phyloP scores from a whole-genome alignment of 2,888 invertebrate species.

The Hetaerina titia region DNA sequence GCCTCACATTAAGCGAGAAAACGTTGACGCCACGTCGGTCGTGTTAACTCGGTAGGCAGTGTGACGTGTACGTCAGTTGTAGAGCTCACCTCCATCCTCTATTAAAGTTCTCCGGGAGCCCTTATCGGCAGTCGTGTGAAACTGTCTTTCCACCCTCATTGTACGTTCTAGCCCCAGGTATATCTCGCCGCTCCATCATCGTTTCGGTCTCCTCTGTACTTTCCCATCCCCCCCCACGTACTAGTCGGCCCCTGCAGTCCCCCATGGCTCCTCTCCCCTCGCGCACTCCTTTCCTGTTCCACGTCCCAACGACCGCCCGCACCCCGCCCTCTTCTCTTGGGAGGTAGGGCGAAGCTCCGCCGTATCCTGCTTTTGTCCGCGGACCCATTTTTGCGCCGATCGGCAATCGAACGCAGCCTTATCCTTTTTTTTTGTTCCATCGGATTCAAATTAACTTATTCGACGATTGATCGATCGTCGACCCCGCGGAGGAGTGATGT shows the following conservation, averaged over 20 bases:
- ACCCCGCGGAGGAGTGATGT: not conserved
- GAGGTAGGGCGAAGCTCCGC: no score
- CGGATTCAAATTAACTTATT: not conserved
- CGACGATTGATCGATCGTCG: not conserved
- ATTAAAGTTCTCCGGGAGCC: not conserved
- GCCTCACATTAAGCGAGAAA: no score
- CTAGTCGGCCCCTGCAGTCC: not conserved
- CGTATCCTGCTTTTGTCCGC: no score
- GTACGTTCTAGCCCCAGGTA: not conserved
- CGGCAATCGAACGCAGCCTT: not conserved
- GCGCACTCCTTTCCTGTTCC: not conserved
- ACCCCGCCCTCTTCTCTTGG: not conserved
- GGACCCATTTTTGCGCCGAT: not conserved
- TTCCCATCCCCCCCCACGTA: not conserved
- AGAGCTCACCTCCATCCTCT: not conserved
- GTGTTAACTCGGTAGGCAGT: not conserved
- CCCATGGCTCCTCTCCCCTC: not conserved
- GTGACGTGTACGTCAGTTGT: not conserved
- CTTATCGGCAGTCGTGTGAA: not conserved
- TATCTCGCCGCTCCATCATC: not conserved
- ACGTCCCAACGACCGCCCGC: not conserved
- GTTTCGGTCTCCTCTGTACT: not conserved
- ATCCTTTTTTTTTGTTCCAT: not conserved
- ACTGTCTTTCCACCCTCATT: not conserved
- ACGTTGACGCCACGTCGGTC: not conserved